A percentile compares a stretch with the other conserved stretches of the same genome.
Evolutionary conservation across 2,113 vertebrate species (phyloP).

Genomic region (Cynocephalus volans): DNA sequence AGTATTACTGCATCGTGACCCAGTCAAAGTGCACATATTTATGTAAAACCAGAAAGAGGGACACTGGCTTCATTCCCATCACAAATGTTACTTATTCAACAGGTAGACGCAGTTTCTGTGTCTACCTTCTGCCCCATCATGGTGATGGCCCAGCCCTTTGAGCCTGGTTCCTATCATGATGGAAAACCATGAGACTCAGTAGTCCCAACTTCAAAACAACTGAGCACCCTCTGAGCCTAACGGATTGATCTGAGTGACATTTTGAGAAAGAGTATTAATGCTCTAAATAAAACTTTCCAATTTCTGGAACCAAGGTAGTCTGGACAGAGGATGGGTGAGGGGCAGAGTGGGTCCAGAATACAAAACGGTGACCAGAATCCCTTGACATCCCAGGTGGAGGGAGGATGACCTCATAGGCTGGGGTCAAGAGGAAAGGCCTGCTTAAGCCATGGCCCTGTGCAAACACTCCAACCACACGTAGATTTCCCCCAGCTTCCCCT

Average conservation of each 20-base stretch:
- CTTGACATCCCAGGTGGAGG: not conserved
- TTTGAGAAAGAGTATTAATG: not conserved
- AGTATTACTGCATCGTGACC: not conserved
- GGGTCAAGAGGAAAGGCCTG: not conserved
- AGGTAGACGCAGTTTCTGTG: not conserved
- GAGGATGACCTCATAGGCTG: not conserved
- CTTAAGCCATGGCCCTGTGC: not conserved
- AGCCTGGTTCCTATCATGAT: not conserved
- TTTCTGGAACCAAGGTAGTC: not conserved
- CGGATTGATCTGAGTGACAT: not conserved
- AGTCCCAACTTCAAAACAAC: not conserved
- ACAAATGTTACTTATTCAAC: accelerated
- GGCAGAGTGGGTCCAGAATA: not conserved
- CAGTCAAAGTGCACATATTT: not conserved
- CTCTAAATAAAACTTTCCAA: not conserved
- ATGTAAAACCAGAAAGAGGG: not conserved
- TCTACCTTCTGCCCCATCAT: not conserved
- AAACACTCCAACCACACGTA: not conserved
- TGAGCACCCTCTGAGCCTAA: not conserved
- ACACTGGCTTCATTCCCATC: not conserved
- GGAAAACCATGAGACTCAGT: not conserved
- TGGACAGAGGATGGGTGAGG: not conserved
- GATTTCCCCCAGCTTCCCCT: not conserved
- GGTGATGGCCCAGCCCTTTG: accelerated
- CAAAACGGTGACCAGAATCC: not conserved